Evolutionary conservation across 2,113 vertebrate genomes (phyloP).

Genomic region (Cyanoramphus novaezelandiae): DNA sequence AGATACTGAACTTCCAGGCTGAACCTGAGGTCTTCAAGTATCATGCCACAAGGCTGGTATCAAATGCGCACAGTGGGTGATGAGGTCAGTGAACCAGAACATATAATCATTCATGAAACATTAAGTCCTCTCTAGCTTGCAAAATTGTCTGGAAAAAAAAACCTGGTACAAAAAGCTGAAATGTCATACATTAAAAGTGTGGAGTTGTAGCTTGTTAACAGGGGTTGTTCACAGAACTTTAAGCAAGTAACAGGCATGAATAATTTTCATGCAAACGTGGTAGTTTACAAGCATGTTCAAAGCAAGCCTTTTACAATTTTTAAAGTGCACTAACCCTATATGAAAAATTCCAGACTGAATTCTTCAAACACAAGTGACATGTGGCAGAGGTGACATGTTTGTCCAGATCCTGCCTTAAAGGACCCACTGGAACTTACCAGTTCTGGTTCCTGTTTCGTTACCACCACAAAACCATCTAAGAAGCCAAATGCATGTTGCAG

Average conservation of each 20-base stretch:
- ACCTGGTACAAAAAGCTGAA: not conserved
- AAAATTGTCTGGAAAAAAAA: not conserved
- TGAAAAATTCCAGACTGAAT: not conserved
- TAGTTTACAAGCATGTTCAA: not conserved
- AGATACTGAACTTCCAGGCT: not conserved
- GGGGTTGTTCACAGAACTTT: not conserved
- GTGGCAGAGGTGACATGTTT: not conserved
- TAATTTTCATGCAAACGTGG: not conserved
- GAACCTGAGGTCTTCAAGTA: not conserved
- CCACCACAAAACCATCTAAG: not conserved
- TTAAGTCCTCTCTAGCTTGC: not conserved
- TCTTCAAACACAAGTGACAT: not conserved
- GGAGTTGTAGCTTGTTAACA: not conserved
- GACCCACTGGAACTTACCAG: not conserved
- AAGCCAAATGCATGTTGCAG: not conserved
- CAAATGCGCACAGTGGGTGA: not conserved
- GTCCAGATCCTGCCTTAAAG: not conserved
- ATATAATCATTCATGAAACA: slow-evolving; percentile 5
- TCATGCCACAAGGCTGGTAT: not conserved
- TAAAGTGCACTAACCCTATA: not conserved
- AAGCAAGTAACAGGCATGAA: not conserved
- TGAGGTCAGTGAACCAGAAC: not conserved
- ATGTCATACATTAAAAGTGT: not conserved
- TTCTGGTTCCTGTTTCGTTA: not conserved
- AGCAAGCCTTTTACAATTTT: not conserved